phyloP scores from a whole-genome alignment of 2,113 vertebrate species.

The Dicrurus megarhynchus region DNA sequence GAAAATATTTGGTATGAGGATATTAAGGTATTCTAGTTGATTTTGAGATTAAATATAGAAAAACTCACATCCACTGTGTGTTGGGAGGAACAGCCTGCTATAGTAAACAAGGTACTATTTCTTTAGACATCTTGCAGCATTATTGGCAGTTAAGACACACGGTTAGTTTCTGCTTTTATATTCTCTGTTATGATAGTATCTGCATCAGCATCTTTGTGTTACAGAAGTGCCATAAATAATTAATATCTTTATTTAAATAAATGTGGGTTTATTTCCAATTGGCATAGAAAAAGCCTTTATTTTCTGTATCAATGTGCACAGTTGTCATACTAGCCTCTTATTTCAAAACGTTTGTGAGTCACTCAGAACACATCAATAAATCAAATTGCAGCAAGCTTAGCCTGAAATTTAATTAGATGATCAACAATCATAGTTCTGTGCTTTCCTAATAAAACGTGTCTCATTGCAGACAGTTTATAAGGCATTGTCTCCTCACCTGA shows the following conservation, averaged over 20 bases:
- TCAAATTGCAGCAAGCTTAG: background rate
- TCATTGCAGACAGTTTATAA: background rate
- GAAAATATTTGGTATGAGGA: background rate
- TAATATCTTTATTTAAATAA: conserved; percentile 31
- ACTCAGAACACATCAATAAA: background rate
- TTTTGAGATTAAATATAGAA: background rate
- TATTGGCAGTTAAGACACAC: background rate
- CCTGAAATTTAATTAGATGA: conserved; percentile 19
- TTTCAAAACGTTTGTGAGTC: conserved; percentile 15
- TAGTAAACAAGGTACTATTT: background rate
- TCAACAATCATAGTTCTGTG: background rate
- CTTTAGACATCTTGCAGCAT: background rate
- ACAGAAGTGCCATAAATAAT: conserved; percentile 14
- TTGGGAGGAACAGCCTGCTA: background rate
- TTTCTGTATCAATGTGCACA: conserved; percentile 4
- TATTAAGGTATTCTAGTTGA: background rate
- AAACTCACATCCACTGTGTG: background rate
- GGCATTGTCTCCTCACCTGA: background rate
- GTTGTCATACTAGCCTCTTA: background rate
- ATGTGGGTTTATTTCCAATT: conserved; percentile 28
- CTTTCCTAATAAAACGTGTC: background rate
- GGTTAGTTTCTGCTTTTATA: background rate
- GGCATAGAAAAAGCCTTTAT: conserved; percentile 7
- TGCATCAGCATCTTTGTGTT: conserved; percentile 5
- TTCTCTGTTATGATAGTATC: background rate